Conservation (phyloP, 2,888 invertebrate genomes). For the Galerucella calmariensis region DNA sequence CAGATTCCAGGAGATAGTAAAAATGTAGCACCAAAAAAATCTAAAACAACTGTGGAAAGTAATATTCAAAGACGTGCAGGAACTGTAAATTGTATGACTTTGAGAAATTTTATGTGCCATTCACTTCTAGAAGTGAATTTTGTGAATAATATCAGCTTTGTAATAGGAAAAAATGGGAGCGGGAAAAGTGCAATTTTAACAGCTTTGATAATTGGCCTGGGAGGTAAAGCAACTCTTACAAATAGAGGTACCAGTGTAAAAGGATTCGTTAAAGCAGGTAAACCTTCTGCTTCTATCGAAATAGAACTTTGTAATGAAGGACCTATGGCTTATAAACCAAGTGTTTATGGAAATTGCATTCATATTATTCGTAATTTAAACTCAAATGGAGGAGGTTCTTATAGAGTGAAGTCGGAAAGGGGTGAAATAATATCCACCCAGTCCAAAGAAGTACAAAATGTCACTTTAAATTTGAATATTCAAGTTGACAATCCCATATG, state of each 20-base stretch:
- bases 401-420: constrained; percentile 75
- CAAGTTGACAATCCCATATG: constrained; percentile 95
- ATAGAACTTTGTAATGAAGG: constrained; percentile 81
- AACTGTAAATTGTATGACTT: constrained; percentile 68
- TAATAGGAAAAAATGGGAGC: constrained; percentile 88
- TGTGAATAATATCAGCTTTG: constrained; percentile 83
- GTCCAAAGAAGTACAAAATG: constrained; percentile 78
- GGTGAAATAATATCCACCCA: constrained; percentile 73
- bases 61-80: constrained; percentile 62
- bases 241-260: constrained; percentile 79
- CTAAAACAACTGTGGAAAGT: constrained; percentile 26
- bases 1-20: constrained; percentile 43
- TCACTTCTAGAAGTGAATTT: constrained; percentile 78
- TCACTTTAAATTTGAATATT: constrained; percentile 82
- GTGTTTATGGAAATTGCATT: constrained; percentile 72
- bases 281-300: constrained; percentile 76
- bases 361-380: constrained; percentile 72
- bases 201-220: constrained; percentile 86
- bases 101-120: constrained; percentile 96
- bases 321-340: constrained; percentile 74
- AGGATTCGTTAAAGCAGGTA: constrained; percentile 82
- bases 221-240: constrained; percentile 83
- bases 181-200: constrained; percentile 96
- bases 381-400: constrained; percentile 70
- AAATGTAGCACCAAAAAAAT: constrained; percentile 39